A percentile compares a stretch with the other conserved stretches of the same genome.
phyloP scores from a whole-genome alignment of 2,888 invertebrate genomes.

The Drosophila prolongata region DNA sequence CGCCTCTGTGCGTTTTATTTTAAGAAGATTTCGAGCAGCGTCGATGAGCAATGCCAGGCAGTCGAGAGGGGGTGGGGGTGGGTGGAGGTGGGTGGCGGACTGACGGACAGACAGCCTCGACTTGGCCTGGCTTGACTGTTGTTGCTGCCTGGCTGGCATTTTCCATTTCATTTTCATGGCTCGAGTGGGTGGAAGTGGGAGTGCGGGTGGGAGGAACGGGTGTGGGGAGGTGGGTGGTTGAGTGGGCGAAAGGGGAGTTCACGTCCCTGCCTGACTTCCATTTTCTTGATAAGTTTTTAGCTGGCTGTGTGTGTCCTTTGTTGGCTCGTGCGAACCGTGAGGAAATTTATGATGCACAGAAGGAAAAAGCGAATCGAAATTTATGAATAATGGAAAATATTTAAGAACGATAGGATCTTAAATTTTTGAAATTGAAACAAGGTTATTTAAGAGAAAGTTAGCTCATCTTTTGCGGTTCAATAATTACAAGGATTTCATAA shows the following conservation, averaged over 20 bases:
- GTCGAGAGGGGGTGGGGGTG: neutral
- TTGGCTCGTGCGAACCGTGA: slow-evolving; percentile 28
- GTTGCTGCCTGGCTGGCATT: slow-evolving; percentile 49
- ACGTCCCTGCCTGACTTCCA: slow-evolving; percentile 65
- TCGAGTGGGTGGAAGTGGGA: slow-evolving; percentile 31
- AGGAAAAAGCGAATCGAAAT: slow-evolving; percentile 3
- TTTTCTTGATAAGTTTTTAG: slow-evolving; percentile 74
- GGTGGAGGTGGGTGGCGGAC: slow-evolving; percentile 18
- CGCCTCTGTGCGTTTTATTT: slow-evolving; percentile 67
- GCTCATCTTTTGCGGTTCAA: too few species aligned
- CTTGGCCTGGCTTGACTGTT: slow-evolving; percentile 36
- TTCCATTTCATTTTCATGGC: slow-evolving; percentile 68
- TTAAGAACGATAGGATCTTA: neutral
- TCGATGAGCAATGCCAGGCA: slow-evolving; percentile 71
- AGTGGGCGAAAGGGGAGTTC: slow-evolving; percentile 32
- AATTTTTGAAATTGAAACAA: neutral
- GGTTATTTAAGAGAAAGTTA: neutral
- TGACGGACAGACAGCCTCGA: slow-evolving; percentile 38
- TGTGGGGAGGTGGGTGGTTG: slow-evolving; percentile 15
- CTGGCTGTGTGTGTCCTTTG: slow-evolving; percentile 60
- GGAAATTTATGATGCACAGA: slow-evolving; percentile 38
- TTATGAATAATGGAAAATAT: neutral
- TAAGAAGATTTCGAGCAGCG: slow-evolving; percentile 66
- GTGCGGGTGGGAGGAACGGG: slow-evolving; percentile 9
- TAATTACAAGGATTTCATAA: too few species aligned